Conservation (phyloP, 2,113 vertebrate species). For the Perognathus longimembris region DNA sequence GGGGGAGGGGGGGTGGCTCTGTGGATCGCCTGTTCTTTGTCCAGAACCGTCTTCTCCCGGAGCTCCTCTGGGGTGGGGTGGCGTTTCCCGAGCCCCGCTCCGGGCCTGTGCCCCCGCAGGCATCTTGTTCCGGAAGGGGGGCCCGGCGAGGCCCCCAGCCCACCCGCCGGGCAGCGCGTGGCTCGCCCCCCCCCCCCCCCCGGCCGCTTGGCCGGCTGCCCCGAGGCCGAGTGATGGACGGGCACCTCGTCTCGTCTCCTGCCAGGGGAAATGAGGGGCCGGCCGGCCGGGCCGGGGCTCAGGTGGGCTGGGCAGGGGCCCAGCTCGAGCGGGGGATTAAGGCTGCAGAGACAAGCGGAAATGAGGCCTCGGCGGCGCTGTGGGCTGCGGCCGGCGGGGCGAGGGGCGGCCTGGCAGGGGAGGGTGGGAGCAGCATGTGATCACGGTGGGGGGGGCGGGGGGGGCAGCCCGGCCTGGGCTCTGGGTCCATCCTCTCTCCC, state of each 20-base stretch:
- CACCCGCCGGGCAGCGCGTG: background rate
- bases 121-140: constrained; percentile 53
- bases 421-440: background rate
- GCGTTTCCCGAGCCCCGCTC: background rate
- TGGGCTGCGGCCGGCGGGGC: constrained; percentile 50
- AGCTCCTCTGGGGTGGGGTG: background rate
- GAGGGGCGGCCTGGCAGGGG: constrained; percentile 60
- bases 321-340: constrained; percentile 76
- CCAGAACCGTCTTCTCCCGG: too few relatives aligned
- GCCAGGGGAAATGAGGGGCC: constrained; percentile 80
- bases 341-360: constrained; percentile 79
- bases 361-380: constrained; percentile 78
- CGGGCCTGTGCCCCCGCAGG: background rate
- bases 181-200: constrained; percentile 38
- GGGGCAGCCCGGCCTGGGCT: too few relatives aligned
- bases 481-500: too few relatives aligned
- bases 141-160: background rate
- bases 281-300: constrained; percentile 72
- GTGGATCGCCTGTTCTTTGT: background rate
- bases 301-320: constrained; percentile 72
- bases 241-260: constrained; percentile 79
- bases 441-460: background rate
- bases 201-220: constrained; percentile 68
- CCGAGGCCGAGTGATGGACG: constrained; percentile 76
- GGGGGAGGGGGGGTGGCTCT: background rate